These are phyloP conservation scores for Caenorhabditis inopinata DNA, from an alignment of 1,140 invertebrate genomes.

Conservation along the genomic window DNA sequence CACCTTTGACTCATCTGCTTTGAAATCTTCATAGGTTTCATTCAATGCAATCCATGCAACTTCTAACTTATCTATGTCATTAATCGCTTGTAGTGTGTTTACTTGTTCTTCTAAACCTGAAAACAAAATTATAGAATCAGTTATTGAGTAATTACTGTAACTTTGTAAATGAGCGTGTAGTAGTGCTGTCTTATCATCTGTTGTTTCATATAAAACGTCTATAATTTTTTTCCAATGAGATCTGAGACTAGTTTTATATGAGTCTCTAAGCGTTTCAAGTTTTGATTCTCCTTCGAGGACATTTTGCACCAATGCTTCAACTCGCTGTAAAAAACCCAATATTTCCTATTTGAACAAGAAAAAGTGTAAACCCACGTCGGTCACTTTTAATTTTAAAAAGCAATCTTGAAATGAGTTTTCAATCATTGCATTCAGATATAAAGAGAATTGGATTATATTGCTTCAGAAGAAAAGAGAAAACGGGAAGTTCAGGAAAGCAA, in stretches of 20 bases:
- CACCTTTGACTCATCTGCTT: not conserved
- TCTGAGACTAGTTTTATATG: not conserved
- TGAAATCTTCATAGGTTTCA: slow-evolving; percentile 3
- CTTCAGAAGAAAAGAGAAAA: too few relatives aligned
- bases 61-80: not conserved
- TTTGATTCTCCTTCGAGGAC: not conserved
- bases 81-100: not conserved
- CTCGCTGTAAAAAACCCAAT: not conserved
- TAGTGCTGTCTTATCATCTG: not conserved
- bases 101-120: not conserved
- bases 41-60: not conserved
- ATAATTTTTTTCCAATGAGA: not conserved
- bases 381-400: not conserved
- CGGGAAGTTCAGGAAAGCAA: too few relatives aligned
- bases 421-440: not conserved
- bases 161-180: slow-evolving; percentile 9
- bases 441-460: too few relatives aligned
- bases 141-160: not conserved
- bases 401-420: slow-evolving; percentile 9
- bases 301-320: not conserved
- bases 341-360: too few relatives aligned
- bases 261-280: not conserved
- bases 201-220: not conserved
- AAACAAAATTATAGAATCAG: not conserved
- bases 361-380: not conserved